A percentile compares a stretch with the other conserved stretches of the same genome.
Evolutionary conservation across 1,140 invertebrate species (phyloP).

Genomic region (Linepithema humile): DNA sequence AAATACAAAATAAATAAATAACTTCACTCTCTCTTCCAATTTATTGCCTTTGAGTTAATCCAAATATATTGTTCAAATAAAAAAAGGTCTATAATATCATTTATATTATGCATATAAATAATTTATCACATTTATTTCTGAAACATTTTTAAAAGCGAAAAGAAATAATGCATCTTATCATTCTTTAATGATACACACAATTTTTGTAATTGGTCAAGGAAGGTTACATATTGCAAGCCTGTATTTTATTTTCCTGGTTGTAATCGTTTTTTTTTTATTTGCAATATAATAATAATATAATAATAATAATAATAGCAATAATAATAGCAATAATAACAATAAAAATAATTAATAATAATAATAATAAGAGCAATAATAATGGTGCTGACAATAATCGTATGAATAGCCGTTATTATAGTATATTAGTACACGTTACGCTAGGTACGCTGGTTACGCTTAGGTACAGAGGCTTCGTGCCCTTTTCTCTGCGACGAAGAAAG

Average conservation of each 20-base stretch:
- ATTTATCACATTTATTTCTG: conserved; percentile 3
- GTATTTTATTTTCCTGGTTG: conserved; percentile 49
- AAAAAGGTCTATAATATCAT: background rate
- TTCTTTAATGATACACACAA: background rate
- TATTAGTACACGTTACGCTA: conserved; percentile 73
- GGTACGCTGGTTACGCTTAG: conserved; percentile 71
- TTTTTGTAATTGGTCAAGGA: conserved; percentile 32
- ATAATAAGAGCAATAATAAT: conserved; percentile 73
- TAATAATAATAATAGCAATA: conserved; percentile 73
- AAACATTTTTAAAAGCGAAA: background rate
- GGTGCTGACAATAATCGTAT: conserved; percentile 70
- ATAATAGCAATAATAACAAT: conserved; percentile 72
- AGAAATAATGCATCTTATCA: background rate
- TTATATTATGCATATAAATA: background rate
- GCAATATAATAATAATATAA: conserved; percentile 73
- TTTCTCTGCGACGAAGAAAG: conserved; percentile 67
- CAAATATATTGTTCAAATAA: background rate
- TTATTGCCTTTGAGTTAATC: background rate
- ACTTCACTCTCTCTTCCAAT: background rate
- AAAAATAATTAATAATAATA: conserved; percentile 73
- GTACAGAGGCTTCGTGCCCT: conserved; percentile 81
- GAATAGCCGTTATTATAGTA: conserved; percentile 45
- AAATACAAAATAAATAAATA: conserved; percentile 17
- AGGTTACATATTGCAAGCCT: conserved; percentile 29
- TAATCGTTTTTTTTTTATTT: conserved; percentile 69